phyloP scores from a whole-genome alignment of 2,113 vertebrate species.

The Girardinichthys multiradiatus region DNA sequence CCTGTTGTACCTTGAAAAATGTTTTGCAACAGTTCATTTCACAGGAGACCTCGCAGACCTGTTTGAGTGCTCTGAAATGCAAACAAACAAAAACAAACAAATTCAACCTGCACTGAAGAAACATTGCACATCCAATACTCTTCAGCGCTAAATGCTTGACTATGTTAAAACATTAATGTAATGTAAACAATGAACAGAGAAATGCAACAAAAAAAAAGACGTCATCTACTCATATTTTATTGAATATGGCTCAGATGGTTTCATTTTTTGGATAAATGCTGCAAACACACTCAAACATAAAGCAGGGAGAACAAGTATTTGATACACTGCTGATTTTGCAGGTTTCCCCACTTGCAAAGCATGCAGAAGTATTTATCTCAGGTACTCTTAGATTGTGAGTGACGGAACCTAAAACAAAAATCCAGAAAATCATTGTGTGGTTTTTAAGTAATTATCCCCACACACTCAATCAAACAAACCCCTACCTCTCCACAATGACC shows the following conservation, averaged over 20 bases:
- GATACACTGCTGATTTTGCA: no score
- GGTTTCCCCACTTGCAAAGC: no score
- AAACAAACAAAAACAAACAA: constrained; percentile 40
- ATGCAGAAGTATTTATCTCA: no score
- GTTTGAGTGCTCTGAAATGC: constrained; percentile 31
- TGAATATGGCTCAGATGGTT: constrained; percentile 80
- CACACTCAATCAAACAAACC: no score
- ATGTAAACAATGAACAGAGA: constrained; percentile 77
- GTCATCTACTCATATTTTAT: constrained; percentile 81
- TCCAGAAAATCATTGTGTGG: no score
- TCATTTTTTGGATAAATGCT: constrained; percentile 56
- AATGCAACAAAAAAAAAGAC: constrained; percentile 69
- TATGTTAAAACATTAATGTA: constrained; percentile 81
- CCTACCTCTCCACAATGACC: no score
- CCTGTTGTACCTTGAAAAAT: background rate
- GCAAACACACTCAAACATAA: constrained; percentile 54
- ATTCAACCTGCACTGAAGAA: constrained; percentile 57
- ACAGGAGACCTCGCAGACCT: constrained; percentile 24
- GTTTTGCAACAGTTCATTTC: constrained; percentile 35
- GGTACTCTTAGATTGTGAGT: no score
- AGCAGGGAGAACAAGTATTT: no score
- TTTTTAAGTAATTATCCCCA: no score
- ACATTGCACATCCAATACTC: constrained; percentile 66
- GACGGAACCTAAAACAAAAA: no score
- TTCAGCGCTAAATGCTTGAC: constrained; percentile 60